Conservation (phyloP, 2,888 invertebrate species). For the Macrophya alboannulata region DNA sequence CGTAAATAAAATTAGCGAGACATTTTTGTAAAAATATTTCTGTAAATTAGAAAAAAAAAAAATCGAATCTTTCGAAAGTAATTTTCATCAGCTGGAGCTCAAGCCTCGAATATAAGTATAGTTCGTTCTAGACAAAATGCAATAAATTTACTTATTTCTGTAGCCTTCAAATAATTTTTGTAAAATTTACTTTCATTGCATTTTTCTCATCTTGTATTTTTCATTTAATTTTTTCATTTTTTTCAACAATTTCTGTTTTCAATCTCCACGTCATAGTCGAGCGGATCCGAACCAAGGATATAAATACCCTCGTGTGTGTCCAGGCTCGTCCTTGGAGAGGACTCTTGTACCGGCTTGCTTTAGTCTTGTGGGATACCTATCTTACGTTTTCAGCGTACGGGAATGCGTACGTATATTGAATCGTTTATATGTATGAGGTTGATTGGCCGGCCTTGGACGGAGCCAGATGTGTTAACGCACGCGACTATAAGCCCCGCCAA, state of each 20-base stretch:
- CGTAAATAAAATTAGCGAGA: neutral
- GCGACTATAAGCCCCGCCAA: constrained; percentile 44
- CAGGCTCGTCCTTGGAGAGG: constrained; percentile 39
- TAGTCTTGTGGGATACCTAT: neutral
- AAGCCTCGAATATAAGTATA: no score
- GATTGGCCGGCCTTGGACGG: constrained; percentile 78
- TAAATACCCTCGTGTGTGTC: constrained; percentile 9
- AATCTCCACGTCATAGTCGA: neutral
- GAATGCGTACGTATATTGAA: constrained; percentile 1
- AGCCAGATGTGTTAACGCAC: constrained; percentile 71
- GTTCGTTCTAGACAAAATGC: no score
- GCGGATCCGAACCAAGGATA: constrained; percentile 33
- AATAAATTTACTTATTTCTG: no score
- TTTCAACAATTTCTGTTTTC: neutral
- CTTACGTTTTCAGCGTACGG: constrained; percentile 31
- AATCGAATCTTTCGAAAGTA: no score
- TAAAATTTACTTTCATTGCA: no score
- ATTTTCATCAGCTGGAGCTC: no score
- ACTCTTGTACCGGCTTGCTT: constrained; percentile 44
- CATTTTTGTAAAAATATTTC: neutral
- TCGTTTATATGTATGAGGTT: constrained; percentile 66
- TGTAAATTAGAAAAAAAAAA: no score
- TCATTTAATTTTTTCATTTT: neutral
- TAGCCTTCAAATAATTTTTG: no score
- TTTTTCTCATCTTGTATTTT: neutral